Evolutionary conservation across 2,888 invertebrate genomes (phyloP).

Genomic region (Cordilura impudica): DNA sequence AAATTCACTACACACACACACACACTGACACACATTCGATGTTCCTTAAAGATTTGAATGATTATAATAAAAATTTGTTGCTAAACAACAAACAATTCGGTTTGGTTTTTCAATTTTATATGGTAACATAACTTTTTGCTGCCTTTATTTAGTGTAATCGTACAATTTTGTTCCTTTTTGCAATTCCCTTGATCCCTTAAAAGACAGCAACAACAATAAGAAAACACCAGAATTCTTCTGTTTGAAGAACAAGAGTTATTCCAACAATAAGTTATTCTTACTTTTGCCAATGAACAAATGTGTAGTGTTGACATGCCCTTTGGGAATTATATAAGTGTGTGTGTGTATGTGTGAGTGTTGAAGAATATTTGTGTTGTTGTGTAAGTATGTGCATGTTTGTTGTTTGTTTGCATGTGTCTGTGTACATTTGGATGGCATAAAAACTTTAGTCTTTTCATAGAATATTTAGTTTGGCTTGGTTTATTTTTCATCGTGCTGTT

Average conservation of each 20-base stretch:
- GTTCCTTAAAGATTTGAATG: background rate
- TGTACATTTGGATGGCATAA: background rate
- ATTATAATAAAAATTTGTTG: conserved; percentile 38
- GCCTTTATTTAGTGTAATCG: background rate
- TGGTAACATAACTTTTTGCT: conserved; percentile 33
- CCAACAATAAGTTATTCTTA: conserved; percentile 37
- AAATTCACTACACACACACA: background rate
- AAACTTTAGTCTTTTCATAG: background rate
- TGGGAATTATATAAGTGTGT: conserved; percentile 50
- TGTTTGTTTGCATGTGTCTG: background rate
- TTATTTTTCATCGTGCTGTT: conserved; percentile 5
- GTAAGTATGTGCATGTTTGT: background rate
- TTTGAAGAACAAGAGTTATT: conserved; percentile 10
- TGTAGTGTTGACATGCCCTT: conserved; percentile 62
- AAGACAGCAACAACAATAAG: background rate
- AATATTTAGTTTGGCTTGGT: conserved; percentile 1
- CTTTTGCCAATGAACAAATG: conserved; percentile 43
- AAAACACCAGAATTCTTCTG: background rate
- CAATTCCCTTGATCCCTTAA: conserved; percentile 55
- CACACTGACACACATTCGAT: background rate
- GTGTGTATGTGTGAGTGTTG: background rate
- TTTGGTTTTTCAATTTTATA: conserved; percentile 6
- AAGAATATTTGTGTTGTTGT: background rate
- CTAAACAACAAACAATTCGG: conserved; percentile 42
- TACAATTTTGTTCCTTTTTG: conserved; percentile 2